Evolutionary conservation across 1,140 invertebrate genomes (phyloP), one percentile per base, ranked within the genome.

Genomic region (Philopotamus ludificatus): DNA sequence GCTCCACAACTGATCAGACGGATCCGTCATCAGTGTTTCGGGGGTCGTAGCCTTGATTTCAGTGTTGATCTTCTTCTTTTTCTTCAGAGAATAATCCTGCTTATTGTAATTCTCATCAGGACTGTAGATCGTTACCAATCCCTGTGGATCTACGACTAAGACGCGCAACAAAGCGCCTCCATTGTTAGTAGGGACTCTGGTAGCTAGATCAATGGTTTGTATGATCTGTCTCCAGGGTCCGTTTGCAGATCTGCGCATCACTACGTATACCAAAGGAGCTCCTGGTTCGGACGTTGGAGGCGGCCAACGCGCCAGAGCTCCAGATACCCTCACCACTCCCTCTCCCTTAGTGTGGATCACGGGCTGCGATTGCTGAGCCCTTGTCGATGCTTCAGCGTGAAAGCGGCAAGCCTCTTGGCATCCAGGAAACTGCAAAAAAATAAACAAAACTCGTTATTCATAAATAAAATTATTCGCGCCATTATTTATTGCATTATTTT

Each of bases 391-490:
- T 75, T 85, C 84, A 16, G 79, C 78, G 73, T 87, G 86, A 73
- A 88, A 88, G 49, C 83, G 80, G 73, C 86, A 88, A 1, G 86
- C 86, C 58, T 86, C 82, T 73, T 86, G 84, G 72, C 86, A 88
- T 21, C 86, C 86, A 53, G 85, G 84, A 68, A 86, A 86, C 86
- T 88, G 82, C 15, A 82, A 83, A 72, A 73, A 79, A 77, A 73
- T 62, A 66, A 71, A 65, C 71, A 47, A 65, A 50, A 41, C 18
- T n/a, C 20, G 12, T 25, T 47, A 60, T 60, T 39, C n/a, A 39
- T n/a, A 39, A 47, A 20, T 20, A 47, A 47, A 47, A 47, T 47
- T 12, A 47, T 34, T 34, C 12, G 28, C 12, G 28, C 28, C 4
- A 34, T 12, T 34, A 34, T 34, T n/a, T n/a, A n/a, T n/a, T n/a